Base-by-base conservation (phyloP, 2,888 invertebrate genomes). In the Linnaemya tessellans region DNA sequence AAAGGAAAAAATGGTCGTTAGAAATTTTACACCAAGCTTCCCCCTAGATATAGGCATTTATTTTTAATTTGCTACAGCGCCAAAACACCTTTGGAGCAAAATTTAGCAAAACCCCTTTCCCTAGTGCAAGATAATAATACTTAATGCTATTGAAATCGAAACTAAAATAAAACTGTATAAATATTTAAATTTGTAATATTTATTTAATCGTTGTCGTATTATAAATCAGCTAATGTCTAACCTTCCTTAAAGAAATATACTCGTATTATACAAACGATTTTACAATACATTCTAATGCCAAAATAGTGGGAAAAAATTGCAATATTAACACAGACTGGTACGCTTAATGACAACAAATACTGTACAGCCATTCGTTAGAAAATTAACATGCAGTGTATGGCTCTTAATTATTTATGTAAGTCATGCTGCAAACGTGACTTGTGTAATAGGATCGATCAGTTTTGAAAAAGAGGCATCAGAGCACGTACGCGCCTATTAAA, bases 391-490 rank as follows among this genome's bases (percentile, higher is more conserved):
- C 35, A 43, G 7, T 46, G 13, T 56, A 15, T 15, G 22, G 15
- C 13, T 22, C 22, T 60, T 41, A 58, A 74, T 80, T 51, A 62
- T 43, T 43, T 80, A 74, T 74, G 49, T 49, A 60, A 68, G 60
- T 74, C 60, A 68, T 25, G 38, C 10, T 58, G 51, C 43, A 54
- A 62, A 75, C 81, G 81, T 81, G 81, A 68, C 54, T 75, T 62
- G 67, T n/a, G 35, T 67, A 67, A 60, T 20, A 43, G n/a, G n/a
- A n/a, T n/a, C 30, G 1, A 74, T 22, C 20, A 80, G n/a, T 22
- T 49, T 62, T 41, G 2, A 15, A 25, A 41, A 60, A 51, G 22
- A 35, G 62, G 9, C 49, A 60, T n/a, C 49, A 22, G n/a, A n/a
- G n/a, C n/a, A 20, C 13, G 35, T 13, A 30, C 62, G 43, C 54